Percentiles rank a stretch among this genome's conserved stretches.
phyloP scores from a whole-genome alignment of 2,113 vertebrate species.

The Daboia siamensis region DNA sequence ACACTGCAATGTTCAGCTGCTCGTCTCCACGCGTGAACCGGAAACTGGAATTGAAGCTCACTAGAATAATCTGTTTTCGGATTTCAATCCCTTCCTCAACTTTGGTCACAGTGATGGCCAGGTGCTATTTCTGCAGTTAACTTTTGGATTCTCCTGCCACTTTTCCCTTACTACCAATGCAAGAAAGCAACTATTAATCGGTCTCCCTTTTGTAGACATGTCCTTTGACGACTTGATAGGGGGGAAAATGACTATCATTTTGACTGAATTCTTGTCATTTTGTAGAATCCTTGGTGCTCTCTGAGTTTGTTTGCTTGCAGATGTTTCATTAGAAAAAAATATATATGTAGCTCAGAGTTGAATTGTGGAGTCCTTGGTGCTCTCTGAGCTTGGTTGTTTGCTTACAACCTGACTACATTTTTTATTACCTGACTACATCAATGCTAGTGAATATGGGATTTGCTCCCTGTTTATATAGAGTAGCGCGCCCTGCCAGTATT shows the following conservation, averaged over 20 bases:
- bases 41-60: not conserved
- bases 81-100: not conserved
- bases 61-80: not conserved
- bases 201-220: not conserved
- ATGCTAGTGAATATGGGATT: not conserved
- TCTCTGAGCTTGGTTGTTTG: not conserved
- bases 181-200: not conserved
- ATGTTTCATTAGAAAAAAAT: not conserved
- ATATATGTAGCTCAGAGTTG: not conserved
- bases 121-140: not conserved
- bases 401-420: not conserved
- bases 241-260: not conserved
- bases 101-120: not conserved
- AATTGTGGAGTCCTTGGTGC: not conserved
- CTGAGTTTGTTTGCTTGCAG: not conserved
- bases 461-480: not conserved
- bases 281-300: not conserved
- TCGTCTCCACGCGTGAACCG: not conserved
- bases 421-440: not conserved
- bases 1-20: not conserved
- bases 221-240: not conserved
- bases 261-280: not conserved
- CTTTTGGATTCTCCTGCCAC: not conserved
- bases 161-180: not conserved
- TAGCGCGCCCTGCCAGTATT: not conserved